Percentiles rank a stretch among this genome's conserved stretches.
Conservation (phyloP, 2,113 vertebrate genomes). For the Pavo muticus region DNA sequence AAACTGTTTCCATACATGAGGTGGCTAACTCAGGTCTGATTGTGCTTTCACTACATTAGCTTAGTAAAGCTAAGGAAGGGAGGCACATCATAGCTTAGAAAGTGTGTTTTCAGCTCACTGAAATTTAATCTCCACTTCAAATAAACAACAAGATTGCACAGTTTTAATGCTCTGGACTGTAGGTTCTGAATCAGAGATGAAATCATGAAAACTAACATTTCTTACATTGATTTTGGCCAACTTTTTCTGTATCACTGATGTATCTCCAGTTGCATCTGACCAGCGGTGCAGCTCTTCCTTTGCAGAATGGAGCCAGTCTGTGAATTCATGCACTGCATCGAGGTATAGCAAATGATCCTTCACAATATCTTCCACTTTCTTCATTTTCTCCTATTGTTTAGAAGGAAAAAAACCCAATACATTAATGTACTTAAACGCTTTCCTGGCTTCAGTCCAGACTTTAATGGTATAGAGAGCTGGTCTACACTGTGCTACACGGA, state of each 20-base stretch:
- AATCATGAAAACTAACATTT: background rate
- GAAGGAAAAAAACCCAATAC: fast-evolving
- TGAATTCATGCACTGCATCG: slow-evolving; percentile 93
- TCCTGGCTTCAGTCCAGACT: background rate
- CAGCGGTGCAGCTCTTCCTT: slow-evolving; percentile 97
- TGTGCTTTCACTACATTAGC: background rate
- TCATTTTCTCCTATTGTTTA: slow-evolving; percentile 88
- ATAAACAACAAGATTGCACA: background rate
- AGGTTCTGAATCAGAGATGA: background rate
- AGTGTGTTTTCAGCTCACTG: background rate
- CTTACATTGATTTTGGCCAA: slow-evolving; percentile 91
- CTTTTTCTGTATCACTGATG: slow-evolving; percentile 85
- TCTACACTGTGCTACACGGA: background rate
- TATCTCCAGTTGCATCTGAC: slow-evolving; percentile 91
- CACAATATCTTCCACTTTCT: slow-evolving; percentile 87
- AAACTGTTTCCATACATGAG: slow-evolving; percentile 10
- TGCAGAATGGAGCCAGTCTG: slow-evolving; percentile 95
- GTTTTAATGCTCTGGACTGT: background rate
- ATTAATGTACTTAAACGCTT: background rate
- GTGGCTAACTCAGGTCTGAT: background rate
- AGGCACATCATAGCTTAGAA: background rate
- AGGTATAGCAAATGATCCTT: slow-evolving; percentile 93
- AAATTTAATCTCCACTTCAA: background rate
- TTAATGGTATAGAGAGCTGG: background rate
- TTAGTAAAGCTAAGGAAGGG: background rate